Evolutionary conservation across 1,140 invertebrate genomes (phyloP), one percentile per base, ranked within the genome.

Genomic region (Drosophila triauraria): DNA sequence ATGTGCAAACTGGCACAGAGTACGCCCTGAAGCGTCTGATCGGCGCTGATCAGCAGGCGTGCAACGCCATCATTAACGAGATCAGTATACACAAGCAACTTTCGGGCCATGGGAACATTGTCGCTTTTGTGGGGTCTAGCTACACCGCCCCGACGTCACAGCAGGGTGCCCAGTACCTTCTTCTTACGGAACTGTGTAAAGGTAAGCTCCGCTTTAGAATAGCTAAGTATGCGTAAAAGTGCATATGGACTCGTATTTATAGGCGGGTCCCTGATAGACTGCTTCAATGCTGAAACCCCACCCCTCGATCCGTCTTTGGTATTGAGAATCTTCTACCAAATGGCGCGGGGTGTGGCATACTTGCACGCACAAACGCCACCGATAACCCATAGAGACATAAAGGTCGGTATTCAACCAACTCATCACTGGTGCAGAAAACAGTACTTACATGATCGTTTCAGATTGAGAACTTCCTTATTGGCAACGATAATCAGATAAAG

Each of bases 301-400:
- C n/a, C 96, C 0, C 93, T 98, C 25, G 94, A 95, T 51, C 94
- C 95, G 50, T 95, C 96, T 50, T 95, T 96, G 80, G 95, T 99
- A n/a, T 94, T 97, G 80, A 95, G 95, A 88, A 95, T 99, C 65
- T 98, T 99, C 91, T 99, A 98, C 93, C 98, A 99, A 93, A 96
- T 97, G 59, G 97, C 97, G 75, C 95, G 95, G 75, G 97, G 98
- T 30, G 96, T 99, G 9, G 95, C 97, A 78, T 97, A 99, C 92
- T 97, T 99, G 97, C 99, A 99, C 92, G 95, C 94, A 53, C 97
- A 98, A 93, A 94, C 95, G 50, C 97, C 98, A 12, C 96, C 98
- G 4, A 96, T 99, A 63, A 95, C 97, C 47, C 98, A 99, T 94
- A 94, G 98, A 84, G 99, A 99, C 94, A 95, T 93, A 91, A 95